Conservation (phyloP, 64 coral and sea anemone species). For the Dendronephthya gigantea region DNA sequence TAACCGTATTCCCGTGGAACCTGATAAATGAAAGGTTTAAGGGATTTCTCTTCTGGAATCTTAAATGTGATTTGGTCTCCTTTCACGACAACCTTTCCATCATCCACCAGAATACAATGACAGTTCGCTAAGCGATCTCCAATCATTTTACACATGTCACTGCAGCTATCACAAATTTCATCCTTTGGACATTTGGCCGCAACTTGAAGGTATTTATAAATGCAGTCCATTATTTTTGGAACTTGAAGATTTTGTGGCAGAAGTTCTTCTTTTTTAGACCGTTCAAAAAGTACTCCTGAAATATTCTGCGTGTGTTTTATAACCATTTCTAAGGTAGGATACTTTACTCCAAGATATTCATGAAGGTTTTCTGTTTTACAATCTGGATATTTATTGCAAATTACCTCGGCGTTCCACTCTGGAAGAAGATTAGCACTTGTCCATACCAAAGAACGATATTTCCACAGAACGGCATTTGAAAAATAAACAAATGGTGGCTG, state of each 20-base stretch:
- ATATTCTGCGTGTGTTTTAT: conserved; percentile 34
- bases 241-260: conserved; percentile 7
- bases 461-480: conserved; percentile 23
- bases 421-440: conserved; percentile 50
- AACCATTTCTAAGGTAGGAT: conserved; percentile 48
- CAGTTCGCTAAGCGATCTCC: conserved; percentile 6
- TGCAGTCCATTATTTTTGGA: conserved; percentile 42
- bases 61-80: conserved; percentile 58
- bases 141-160: background rate
- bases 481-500: conserved; percentile 29
- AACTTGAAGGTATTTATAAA: conserved; percentile 42
- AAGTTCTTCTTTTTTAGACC: conserved; percentile 26
- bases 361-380: background rate
- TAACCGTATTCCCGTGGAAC: conserved; percentile 57
- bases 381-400: background rate
- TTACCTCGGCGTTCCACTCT: conserved; percentile 14
- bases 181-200: background rate
- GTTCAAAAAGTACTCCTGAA: conserved; percentile 28
- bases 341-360: conserved; percentile 10
- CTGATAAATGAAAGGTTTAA: conserved; percentile 68
- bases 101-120: conserved; percentile 57
- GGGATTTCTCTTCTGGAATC: conserved; percentile 16
- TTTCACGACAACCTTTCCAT: conserved; percentile 53
- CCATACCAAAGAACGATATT: conserved; percentile 43
- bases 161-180: background rate